Base-by-base conservation (phyloP, 2,797 vertebrate species). In the Hippoglossus hippoglossus region DNA sequence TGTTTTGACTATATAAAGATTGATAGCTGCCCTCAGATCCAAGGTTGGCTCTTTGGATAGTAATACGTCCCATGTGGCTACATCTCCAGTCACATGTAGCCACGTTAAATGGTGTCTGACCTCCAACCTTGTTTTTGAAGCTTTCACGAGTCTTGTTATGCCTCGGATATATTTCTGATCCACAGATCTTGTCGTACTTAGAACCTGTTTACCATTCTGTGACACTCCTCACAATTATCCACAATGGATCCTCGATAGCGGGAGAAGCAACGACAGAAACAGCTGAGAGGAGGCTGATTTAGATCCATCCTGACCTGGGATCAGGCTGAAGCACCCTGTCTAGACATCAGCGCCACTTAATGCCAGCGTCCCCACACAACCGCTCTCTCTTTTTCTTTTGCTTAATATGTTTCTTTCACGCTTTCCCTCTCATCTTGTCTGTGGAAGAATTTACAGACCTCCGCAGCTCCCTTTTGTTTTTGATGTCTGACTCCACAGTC, bases 311-410 rank as follows among this genome's bases (percentile, higher is more conserved):
- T 84, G 87, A 85, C 80, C 86, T 70, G 58, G 75, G 89, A 89
- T 89, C 85, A 89, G 57, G 24, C 64, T 88, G 83, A 87, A 92
- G 84, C 76, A 86, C 77, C 31, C 62, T 83, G 86, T 91, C 89
- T 90, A 89, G 90, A 91, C 86, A 71, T 55, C 55, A 71, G 56
- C 65, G 63, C 67, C 68, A 73, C 80, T 85, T 82, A 53, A 63
- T 57, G 61, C 67, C 26, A 41, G 62, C 68, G 74, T 82, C 66
- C 66, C 21, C 58, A 53, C 47, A 70, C 51, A 46, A 11, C 5
- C 39, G 19, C 44, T 55, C 47, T 51, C 22, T 12, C 12, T 67
- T 22, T 76, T 31, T 61, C 31, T 41, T 36, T 46, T 4, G 12
- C 19, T 39, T 64, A 57, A 36, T 57, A 21, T 15, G 21, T 22